A percentile compares a stretch with the other conserved stretches of the same genome.
These are phyloP conservation scores for Erinaceus europaeus DNA, from an alignment of 2,113 vertebrate species.

Conservation along the genomic window DNA sequence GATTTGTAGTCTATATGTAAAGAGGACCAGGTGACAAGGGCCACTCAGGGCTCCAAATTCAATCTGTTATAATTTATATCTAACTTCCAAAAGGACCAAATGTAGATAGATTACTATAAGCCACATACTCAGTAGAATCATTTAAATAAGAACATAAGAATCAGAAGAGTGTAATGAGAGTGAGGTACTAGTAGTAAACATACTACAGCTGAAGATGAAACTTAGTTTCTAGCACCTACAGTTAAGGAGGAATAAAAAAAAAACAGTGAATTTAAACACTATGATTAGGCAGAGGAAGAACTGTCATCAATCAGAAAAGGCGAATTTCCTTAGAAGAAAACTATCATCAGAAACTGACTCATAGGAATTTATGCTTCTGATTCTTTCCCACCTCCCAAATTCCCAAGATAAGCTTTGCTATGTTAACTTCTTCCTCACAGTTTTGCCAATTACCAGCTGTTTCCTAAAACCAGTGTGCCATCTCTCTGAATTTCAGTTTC, in stretches of 20 bases:
- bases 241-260: too few species aligned
- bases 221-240: not conserved
- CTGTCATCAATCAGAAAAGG: constrained; percentile 1
- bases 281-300: not conserved
- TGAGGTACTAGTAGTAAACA: not conserved
- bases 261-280: not conserved
- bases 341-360: constrained; percentile 1
- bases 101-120: not conserved
- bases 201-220: not conserved
- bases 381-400: not conserved
- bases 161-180: not conserved
- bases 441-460: not conserved
- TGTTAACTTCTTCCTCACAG: not conserved
- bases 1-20: not conserved
- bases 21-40: not conserved
- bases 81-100: constrained; percentile 1
- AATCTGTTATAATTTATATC: not conserved
- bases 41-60: not conserved
- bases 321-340: constrained; percentile 19
- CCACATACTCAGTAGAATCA: not conserved
- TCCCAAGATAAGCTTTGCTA: not conserved
- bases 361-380: not conserved
- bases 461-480: not conserved
- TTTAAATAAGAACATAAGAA: constrained; percentile 29
- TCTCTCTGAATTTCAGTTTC: not conserved